These are phyloP conservation scores for Aphidius ervi DNA, from an alignment of 1,140 invertebrate genomes.

Conservation along the genomic window DNA sequence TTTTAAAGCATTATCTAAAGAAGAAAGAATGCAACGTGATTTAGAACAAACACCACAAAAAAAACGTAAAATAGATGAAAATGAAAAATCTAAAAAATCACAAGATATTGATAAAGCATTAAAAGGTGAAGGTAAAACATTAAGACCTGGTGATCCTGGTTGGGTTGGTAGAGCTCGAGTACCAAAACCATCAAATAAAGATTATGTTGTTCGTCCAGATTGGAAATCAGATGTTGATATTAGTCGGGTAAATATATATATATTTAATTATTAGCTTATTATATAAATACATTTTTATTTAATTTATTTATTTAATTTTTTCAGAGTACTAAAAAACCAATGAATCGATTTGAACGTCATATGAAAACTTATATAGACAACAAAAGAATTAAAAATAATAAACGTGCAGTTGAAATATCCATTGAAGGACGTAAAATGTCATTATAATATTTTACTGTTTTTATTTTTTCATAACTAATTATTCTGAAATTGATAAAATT, in stretches of 20 bases:
- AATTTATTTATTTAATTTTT: constrained; percentile 2
- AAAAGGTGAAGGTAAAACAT: constrained; percentile 56
- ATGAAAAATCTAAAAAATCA: constrained; percentile 41
- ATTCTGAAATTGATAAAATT: too few species aligned
- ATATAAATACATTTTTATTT: not conserved
- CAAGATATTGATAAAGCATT: constrained; percentile 63
- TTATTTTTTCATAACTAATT: too few species aligned
- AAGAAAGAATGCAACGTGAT: constrained; percentile 88
- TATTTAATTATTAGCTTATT: not conserved
- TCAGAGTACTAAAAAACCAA: constrained; percentile 24
- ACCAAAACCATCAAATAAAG: constrained; percentile 91
- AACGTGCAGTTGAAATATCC: constrained; percentile 86
- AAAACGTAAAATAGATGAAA: constrained; percentile 54
- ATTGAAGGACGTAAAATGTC: constrained; percentile 95
- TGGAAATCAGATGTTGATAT: constrained; percentile 85
- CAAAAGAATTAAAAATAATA: constrained; percentile 73
- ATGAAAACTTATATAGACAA: constrained; percentile 84
- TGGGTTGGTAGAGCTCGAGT: constrained; percentile 93
- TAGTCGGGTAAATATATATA: constrained; percentile 60
- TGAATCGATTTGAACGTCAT: constrained; percentile 67
- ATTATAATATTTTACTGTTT: constrained; percentile 55
- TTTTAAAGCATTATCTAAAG: constrained; percentile 83
- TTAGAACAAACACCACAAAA: constrained; percentile 79
- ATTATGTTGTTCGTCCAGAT: constrained; percentile 92
- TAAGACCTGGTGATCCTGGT: constrained; percentile 90